A percentile compares a stretch with the other conserved stretches of the same genome.
Evolutionary conservation across 2,113 vertebrate genomes (phyloP).

Genomic region (Sylvia atricapilla): DNA sequence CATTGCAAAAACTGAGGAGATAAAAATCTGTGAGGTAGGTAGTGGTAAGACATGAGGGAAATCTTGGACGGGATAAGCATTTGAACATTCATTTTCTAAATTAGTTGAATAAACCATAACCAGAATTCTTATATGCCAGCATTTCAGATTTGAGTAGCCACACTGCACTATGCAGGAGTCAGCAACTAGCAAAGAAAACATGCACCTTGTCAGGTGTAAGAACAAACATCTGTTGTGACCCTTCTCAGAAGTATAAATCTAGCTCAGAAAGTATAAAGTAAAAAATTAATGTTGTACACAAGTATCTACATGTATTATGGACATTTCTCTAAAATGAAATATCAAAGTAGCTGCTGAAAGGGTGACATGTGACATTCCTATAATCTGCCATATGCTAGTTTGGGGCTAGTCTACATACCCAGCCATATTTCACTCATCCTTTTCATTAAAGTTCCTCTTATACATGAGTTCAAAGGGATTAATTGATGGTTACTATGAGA

Average conservation of each 20-base stretch:
- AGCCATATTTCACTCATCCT: background rate
- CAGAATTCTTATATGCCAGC: background rate
- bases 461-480: background rate
- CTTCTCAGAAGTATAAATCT: background rate
- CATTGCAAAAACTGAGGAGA: background rate
- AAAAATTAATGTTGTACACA: background rate
- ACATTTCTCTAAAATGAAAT: background rate
- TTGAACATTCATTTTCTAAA: background rate
- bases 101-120: background rate
- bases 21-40: constrained; percentile 9
- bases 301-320: background rate
- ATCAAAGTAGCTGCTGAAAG: background rate
- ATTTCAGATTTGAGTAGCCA: background rate
- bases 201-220: background rate
- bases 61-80: background rate
- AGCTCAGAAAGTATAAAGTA: background rate
- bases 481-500: background rate
- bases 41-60: background rate
- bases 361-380: background rate
- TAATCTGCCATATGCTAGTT: background rate
- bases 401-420: background rate
- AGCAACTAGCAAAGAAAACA: background rate
- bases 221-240: background rate
- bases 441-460: background rate
- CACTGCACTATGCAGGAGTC: background rate